Evolutionary conservation across 2,888 invertebrate genomes (phyloP).

Genomic region (Cosmopolites sordidus): DNA sequence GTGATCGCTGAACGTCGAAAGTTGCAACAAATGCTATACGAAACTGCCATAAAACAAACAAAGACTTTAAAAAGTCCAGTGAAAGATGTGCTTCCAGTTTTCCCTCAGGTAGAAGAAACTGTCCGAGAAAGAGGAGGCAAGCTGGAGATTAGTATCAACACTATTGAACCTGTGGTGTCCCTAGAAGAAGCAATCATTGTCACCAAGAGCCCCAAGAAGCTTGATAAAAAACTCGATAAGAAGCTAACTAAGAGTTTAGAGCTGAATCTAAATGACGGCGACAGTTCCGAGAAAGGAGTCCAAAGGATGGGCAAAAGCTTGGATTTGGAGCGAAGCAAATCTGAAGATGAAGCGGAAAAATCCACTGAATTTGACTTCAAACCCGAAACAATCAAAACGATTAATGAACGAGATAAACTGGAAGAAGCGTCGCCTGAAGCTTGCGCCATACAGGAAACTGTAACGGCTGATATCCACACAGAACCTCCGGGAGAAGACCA

Average conservation of each 20-base stretch:
- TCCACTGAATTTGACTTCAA: conserved; percentile 44
- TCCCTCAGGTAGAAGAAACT: conserved; percentile 70
- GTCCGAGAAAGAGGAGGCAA: conserved; percentile 70
- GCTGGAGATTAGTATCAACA: conserved; percentile 69
- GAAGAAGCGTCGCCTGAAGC: conserved; percentile 42
- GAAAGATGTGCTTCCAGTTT: conserved; percentile 65
- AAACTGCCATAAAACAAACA: conserved; percentile 71
- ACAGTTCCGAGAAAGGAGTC: conserved; percentile 38
- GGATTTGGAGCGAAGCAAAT: conserved; percentile 44
- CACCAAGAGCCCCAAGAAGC: conserved; percentile 68
- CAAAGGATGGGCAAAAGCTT: conserved; percentile 47
- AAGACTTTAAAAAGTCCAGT: conserved; percentile 71
- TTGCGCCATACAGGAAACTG: conserved; percentile 35
- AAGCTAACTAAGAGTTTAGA: conserved; percentile 62
- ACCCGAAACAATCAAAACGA: conserved; percentile 35
- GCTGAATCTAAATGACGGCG: conserved; percentile 52
- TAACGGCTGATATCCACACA: conserved; percentile 35
- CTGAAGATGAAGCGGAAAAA: conserved; percentile 34
- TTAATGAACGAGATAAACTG: conserved; percentile 31
- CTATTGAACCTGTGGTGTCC: conserved; percentile 47
- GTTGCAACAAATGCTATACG: conserved; percentile 70
- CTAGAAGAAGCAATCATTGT: conserved; percentile 70
- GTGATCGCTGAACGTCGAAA: conserved; percentile 65
- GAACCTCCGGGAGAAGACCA: conserved; percentile 36
- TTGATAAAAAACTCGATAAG: conserved; percentile 54